Percentiles rank a stretch among this genome's conserved stretches.
These are phyloP conservation scores for Steromphala cineraria DNA, from an alignment of 2,888 invertebrate species.

Conservation along the genomic window DNA sequence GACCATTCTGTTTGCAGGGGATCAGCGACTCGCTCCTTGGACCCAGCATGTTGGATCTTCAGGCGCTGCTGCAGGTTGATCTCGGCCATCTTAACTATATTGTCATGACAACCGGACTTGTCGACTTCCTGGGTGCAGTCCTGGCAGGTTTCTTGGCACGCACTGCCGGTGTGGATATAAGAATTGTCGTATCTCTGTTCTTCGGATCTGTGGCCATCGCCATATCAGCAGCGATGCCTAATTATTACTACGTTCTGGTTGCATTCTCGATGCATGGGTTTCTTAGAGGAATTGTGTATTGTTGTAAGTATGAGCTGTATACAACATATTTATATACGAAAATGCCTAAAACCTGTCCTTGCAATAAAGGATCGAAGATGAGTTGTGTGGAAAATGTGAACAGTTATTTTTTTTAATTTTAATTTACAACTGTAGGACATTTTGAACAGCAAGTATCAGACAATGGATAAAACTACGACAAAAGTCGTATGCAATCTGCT, in stretches of 20 bases:
- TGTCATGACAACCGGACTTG: neutral
- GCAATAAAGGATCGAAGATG: too few species aligned
- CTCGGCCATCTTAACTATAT: neutral
- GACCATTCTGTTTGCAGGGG: neutral
- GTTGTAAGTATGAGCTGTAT: neutral
- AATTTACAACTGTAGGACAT: too few species aligned
- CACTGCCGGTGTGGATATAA: neutral
- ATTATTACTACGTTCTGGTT: neutral
- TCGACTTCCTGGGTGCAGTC: neutral
- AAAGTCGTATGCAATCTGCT: too few species aligned
- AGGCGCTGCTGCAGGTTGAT: neutral
- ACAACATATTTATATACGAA: too few species aligned
- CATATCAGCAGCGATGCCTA: neutral
- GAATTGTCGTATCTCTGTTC: neutral
- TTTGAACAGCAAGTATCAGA: too few species aligned
- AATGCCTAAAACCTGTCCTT: too few species aligned
- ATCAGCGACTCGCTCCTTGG: constrained; percentile 4
- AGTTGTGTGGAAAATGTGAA: too few species aligned
- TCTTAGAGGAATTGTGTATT: neutral
- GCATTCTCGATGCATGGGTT: neutral
- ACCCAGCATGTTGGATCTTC: neutral
- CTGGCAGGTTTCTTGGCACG: neutral
- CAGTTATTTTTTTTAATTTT: too few species aligned
- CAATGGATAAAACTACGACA: too few species aligned
- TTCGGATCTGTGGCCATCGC: neutral